A percentile compares a stretch with the other conserved stretches of the same genome.
phyloP scores from a whole-genome alignment of 2,113 vertebrate genomes.

The Varanus salvator region DNA sequence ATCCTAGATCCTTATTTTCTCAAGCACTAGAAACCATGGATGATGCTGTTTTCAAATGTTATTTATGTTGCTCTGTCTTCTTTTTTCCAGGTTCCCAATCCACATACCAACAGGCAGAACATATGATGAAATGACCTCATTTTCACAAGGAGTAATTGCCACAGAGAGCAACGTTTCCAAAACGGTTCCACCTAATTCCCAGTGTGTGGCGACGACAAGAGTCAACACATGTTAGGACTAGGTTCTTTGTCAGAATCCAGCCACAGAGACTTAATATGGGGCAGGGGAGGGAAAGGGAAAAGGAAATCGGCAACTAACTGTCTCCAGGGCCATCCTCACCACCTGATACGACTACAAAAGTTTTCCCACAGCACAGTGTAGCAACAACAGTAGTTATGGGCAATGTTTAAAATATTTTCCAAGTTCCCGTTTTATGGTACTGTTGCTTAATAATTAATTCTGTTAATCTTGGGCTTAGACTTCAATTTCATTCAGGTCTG shows the following conservation, averaged over 20 bases:
- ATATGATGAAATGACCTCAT: background rate
- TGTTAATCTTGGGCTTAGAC: constrained; percentile 16
- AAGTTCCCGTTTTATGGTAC: constrained; percentile 11
- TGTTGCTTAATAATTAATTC: constrained; percentile 31
- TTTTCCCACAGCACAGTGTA: background rate
- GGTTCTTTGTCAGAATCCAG: background rate
- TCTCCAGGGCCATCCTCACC: background rate
- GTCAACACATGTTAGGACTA: background rate
- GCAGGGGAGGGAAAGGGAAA: background rate
- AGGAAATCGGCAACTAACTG: background rate
- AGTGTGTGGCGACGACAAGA: too few relatives aligned
- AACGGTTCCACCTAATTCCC: background rate
- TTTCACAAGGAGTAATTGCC: background rate
- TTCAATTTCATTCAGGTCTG: constrained; percentile 29
- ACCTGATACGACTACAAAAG: constrained; percentile 34
- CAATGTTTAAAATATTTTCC: constrained; percentile 35
- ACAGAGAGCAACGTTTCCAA: background rate
- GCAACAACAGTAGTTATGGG: constrained; percentile 17
- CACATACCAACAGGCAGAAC: background rate
- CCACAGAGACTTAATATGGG: background rate
- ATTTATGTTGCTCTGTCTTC: too few relatives aligned
- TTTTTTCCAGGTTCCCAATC: too few relatives aligned
- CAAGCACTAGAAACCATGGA: background rate
- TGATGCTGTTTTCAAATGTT: background rate
- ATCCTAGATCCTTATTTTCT: background rate